Percentiles rank a stretch among this genome's conserved stretches.
phyloP scores from a whole-genome alignment of 2,113 vertebrate species.

The Megalops atlanticus region DNA sequence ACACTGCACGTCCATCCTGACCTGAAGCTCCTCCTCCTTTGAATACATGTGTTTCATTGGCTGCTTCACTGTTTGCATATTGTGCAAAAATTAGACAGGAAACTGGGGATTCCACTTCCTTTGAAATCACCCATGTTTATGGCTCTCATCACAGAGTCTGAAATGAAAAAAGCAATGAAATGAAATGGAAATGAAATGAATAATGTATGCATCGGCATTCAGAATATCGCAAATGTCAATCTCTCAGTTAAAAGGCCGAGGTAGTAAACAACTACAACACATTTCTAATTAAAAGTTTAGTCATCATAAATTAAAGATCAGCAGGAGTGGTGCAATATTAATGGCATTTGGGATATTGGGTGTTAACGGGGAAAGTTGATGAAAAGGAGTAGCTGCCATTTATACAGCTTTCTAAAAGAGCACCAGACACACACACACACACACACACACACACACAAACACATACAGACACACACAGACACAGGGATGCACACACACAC shows the following conservation, averaged over 20 bases:
- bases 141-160: background rate
- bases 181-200: slow-evolving; percentile 30
- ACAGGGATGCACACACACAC: background rate
- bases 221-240: slow-evolving; percentile 49
- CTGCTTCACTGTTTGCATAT: background rate
- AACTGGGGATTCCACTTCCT: background rate
- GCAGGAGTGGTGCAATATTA: slow-evolving; percentile 39
- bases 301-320: slow-evolving; percentile 51
- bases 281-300: slow-evolving; percentile 54
- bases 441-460: background rate
- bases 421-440: background rate
- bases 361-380: slow-evolving; percentile 13
- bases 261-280: slow-evolving; percentile 46
- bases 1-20: too few relatives aligned
- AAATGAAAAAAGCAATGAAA: background rate
- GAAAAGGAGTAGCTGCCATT: slow-evolving; percentile 6
- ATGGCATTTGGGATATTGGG: slow-evolving; percentile 30
- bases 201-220: slow-evolving; percentile 43
- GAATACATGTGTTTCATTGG: background rate
- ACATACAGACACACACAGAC: background rate
- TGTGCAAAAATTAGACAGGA: background rate
- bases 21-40: background rate
- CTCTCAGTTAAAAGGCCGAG: slow-evolving; percentile 34
- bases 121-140: background rate
- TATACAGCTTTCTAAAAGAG: background rate